Percentiles rank a stretch among this genome's conserved stretches.
These are phyloP conservation scores for Cavia aperea DNA, from an alignment of 2,113 vertebrate genomes.

Conservation along the genomic window DNA sequence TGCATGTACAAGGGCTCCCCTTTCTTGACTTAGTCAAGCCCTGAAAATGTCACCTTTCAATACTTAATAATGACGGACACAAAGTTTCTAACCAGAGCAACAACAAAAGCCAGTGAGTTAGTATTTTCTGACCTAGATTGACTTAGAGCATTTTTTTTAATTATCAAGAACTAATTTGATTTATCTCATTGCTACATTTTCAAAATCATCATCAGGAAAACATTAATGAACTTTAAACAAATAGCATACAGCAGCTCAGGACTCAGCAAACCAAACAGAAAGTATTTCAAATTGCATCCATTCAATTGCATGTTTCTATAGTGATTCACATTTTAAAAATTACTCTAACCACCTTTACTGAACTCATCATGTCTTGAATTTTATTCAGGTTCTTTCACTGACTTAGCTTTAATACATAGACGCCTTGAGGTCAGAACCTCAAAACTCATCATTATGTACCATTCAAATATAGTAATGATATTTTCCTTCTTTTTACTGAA, in stretches of 20 bases:
- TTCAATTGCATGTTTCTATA: neutral
- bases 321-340: neutral
- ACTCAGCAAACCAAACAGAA: neutral
- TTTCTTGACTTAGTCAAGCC: neutral
- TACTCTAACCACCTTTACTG: neutral
- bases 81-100: neutral
- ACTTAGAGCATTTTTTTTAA: neutral
- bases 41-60: neutral
- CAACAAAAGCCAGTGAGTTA: neutral
- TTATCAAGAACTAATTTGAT: neutral
- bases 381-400: neutral
- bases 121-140: constrained; percentile 3
- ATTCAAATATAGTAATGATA: neutral
- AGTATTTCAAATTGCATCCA: neutral
- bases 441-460: neutral
- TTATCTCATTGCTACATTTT: neutral
- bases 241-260: neutral
- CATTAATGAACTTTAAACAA: neutral
- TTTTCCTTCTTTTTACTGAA: neutral
- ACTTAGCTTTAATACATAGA: neutral
- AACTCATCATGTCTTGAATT: neutral
- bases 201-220: constrained; percentile 20
- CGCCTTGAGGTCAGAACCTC: neutral
- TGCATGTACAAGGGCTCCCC: neutral
- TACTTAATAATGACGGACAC: neutral